Base-by-base conservation (phyloP, 2,113 vertebrate species). In the Microcebus murinus region DNA sequence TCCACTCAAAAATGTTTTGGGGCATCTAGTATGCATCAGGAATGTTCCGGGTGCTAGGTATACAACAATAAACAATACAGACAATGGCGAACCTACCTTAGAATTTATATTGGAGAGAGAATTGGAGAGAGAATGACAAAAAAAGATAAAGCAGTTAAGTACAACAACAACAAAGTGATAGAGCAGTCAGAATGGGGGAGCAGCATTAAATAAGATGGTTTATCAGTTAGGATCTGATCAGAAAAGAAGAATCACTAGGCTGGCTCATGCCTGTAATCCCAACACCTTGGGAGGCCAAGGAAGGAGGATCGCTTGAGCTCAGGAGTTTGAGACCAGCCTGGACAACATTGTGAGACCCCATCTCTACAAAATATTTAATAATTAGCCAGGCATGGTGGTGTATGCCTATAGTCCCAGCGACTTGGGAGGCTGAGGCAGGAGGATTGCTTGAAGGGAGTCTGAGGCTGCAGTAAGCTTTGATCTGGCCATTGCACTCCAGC, bases 1-100 rank as follows among this genome's bases (percentile, higher is more conserved):
- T 81, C 81, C 52, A 93, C 70, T 94, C 45, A 67, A 79, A 87
- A 90, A 31, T 70, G 61, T 70, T 90, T 88, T 80, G 70, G 36
- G 85, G n/a, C 8, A 55, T 42, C 11, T 76, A 27, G 6, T 36
- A 27, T 23, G 15, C 34, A 73, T 2, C 29, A 83, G 39, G 31
- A 68, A n/a, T 74, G 39, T 36, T 86, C 67, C 12, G 59, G 12
- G 79, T 71, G 10, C 73, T 81, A 81, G 67, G 42, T 59, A 77
- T 68, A 63, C 6, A 63, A 42, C 36, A 80, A 31, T 42, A 39
- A 77, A 77, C 17, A 89, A 89, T 18, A 52, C 31, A 80, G 36
- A 63, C 18, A 45, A 67, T 18, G 31, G 45, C 8, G 25, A 91
- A 71, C 88, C 7, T 52, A 31, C 12, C 50, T 79, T 70, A 71